These are phyloP conservation scores for Drosophila maculinotata DNA, from an alignment of 2,888 invertebrate genomes.

Conservation along the genomic window DNA sequence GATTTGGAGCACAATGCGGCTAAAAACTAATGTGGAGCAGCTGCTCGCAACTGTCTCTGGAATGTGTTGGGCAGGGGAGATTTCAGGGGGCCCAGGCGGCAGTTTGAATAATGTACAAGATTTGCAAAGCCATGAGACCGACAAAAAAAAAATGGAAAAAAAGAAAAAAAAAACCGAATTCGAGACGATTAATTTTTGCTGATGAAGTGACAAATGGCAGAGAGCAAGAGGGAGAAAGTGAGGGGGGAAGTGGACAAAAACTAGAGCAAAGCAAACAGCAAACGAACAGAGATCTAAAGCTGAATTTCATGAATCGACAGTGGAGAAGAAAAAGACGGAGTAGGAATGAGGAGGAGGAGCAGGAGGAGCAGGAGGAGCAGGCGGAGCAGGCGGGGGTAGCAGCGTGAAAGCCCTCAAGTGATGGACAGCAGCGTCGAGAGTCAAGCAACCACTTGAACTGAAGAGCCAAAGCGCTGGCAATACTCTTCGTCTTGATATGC, in stretches of 20 bases:
- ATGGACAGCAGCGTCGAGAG: slow-evolving; percentile 57
- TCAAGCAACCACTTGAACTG: slow-evolving; percentile 74
- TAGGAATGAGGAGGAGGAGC: too few relatives aligned
- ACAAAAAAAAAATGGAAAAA: slow-evolving; percentile 26
- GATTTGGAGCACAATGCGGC: slow-evolving; percentile 69
- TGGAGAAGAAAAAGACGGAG: not conserved
- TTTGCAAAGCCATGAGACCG: slow-evolving; percentile 46
- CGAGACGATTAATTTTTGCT: slow-evolving; percentile 68
- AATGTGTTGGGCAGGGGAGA: not conserved
- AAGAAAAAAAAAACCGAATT: slow-evolving; percentile 40
- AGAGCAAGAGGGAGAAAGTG: slow-evolving; percentile 3
- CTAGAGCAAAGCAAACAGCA: slow-evolving; percentile 56
- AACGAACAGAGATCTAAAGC: slow-evolving; percentile 39
- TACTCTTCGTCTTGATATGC: slow-evolving; percentile 16
- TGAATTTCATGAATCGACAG: slow-evolving; percentile 51
- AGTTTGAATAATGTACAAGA: slow-evolving; percentile 61
- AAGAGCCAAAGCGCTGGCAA: slow-evolving; percentile 46
- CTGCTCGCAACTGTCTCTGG: slow-evolving; percentile 33
- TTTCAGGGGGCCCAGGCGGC: not conserved
- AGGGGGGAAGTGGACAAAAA: slow-evolving; percentile 26
- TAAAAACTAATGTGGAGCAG: slow-evolving; percentile 68
- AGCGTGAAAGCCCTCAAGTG: slow-evolving; percentile 70
- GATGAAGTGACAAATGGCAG: slow-evolving; percentile 63
- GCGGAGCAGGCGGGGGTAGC: not conserved
- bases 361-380: not conserved